A percentile compares a stretch with the other conserved stretches of the same genome.
Conservation (phyloP, 2,888 invertebrate genomes). For the Amphipoea lucens region DNA sequence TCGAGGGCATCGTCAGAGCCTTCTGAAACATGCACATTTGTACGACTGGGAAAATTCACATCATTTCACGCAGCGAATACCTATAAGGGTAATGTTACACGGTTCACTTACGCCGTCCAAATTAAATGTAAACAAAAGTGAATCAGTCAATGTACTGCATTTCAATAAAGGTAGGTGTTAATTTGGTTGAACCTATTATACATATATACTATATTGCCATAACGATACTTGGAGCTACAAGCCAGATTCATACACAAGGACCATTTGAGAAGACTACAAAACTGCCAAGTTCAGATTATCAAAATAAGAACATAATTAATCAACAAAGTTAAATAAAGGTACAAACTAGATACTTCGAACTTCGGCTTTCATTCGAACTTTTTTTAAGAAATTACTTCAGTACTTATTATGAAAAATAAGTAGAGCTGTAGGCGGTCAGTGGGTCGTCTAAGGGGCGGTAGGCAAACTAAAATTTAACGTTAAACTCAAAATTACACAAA, state of each 20-base stretch:
- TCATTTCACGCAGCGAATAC: background rate
- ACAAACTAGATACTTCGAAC: no score
- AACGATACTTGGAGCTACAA: no score
- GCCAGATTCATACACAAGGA: background rate
- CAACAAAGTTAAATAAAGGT: background rate
- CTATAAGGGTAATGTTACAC: no score
- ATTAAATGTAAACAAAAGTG: background rate
- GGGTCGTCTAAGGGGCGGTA: no score
- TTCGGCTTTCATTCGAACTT: background rate
- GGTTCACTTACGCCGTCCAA: background rate
- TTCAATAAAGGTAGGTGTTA: background rate
- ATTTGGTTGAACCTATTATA: no score
- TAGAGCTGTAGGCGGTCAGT: background rate
- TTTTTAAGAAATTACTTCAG: background rate
- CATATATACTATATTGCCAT: no score
- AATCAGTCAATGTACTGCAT: background rate
- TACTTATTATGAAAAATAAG: background rate
- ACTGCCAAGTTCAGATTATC: background rate
- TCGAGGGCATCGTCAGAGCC: constrained; percentile 78
- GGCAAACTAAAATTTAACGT: background rate
- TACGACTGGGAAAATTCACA: constrained; percentile 16
- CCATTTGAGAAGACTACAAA: background rate
- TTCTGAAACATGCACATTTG: constrained; percentile 78
- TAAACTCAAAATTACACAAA: background rate
- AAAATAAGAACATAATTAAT: background rate